These are phyloP conservation scores for Nomada lathburiana DNA, from an alignment of 2,888 invertebrate species.

Conservation along the genomic window DNA sequence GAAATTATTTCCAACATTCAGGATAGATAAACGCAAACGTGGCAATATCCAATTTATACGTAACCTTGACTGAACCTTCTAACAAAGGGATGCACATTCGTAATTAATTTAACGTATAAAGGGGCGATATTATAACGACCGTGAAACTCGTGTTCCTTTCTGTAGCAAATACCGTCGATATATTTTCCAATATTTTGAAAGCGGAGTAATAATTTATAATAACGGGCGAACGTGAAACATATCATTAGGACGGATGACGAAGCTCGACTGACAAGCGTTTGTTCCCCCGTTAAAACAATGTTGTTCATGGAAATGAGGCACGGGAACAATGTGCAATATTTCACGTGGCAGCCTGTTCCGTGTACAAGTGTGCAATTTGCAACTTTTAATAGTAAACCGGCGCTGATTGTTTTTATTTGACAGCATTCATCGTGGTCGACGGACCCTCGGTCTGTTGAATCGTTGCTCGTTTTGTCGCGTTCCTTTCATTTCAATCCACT, in stretches of 20 bases:
- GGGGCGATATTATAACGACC: not conserved
- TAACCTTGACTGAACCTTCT: not conserved
- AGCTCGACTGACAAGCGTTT: slow-evolving; percentile 19
- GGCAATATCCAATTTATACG: not conserved
- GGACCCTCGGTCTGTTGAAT: not conserved
- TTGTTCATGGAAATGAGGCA: slow-evolving; percentile 23
- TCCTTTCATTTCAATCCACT: not conserved
- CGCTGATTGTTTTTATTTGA: slow-evolving; percentile 31
- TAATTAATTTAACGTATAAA: not conserved
- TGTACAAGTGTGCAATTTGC: slow-evolving; percentile 28
- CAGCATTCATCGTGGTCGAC: slow-evolving; percentile 8
- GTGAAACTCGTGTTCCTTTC: not conserved
- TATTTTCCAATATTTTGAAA: slow-evolving; percentile 1
- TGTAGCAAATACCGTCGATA: not conserved
- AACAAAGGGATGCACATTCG: not conserved
- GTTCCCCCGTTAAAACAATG: slow-evolving; percentile 9
- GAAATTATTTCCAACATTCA: not conserved
- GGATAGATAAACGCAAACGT: not conserved
- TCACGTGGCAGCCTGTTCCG: not conserved
- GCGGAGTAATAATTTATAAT: slow-evolving; percentile 10
- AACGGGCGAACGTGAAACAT: slow-evolving; percentile 27
- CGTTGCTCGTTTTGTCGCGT: slow-evolving; percentile 1
- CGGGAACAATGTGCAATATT: slow-evolving; percentile 4
- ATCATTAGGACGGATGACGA: slow-evolving; percentile 25
- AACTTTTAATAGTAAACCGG: slow-evolving; percentile 28